Base-by-base conservation (phyloP, 2,113 vertebrate species). In the Brachyistius frenatus region DNA sequence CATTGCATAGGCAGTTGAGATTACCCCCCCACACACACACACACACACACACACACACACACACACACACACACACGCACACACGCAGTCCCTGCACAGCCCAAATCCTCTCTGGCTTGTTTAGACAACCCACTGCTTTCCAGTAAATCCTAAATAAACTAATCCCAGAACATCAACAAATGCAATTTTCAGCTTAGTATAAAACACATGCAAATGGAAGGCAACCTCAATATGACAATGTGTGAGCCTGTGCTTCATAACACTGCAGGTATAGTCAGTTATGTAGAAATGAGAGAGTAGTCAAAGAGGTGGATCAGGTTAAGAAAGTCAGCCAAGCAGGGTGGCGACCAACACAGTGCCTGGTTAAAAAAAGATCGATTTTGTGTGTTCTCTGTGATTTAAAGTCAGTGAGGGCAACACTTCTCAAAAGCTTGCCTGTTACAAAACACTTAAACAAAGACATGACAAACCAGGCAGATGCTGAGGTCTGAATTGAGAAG, bases 121-220 rank as follows among this genome's bases (percentile, higher is more conserved):
- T 89, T 81, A 86, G 84, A 78, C 79, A 86, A 69, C 71, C 81
- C 62, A 46, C 71, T 56, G 76, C 85, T 86, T 88, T 86, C 76
- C 75, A 85, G 86, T 85, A 91, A 91, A 88, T 91, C 83, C 85
- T 83, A 76, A 85, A 90, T 79, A 88, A 88, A 39, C 66, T 91
- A 90, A 92, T 91, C 90, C 88, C 36, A 23, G 75, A 81, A 86
- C 83, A 86, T 86, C 85, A 88, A 88, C 90, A 92, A 92, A 92
- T 91, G 85, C 86, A 91, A 90, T 91, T 91, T 92, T 91, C 86
- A 82, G 81, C 78, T 93, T 91, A 91, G 86, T 66, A 85, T 77
- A 72, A 85, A 74, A 88, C 76, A 84, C 70, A 87, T 77, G 70
- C 66, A 91, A 89, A 92, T 78, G 78, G 54, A 76, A 76, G 80